Base-by-base conservation (phyloP, 2,113 vertebrate genomes). In the Onychostoma macrolepis region DNA sequence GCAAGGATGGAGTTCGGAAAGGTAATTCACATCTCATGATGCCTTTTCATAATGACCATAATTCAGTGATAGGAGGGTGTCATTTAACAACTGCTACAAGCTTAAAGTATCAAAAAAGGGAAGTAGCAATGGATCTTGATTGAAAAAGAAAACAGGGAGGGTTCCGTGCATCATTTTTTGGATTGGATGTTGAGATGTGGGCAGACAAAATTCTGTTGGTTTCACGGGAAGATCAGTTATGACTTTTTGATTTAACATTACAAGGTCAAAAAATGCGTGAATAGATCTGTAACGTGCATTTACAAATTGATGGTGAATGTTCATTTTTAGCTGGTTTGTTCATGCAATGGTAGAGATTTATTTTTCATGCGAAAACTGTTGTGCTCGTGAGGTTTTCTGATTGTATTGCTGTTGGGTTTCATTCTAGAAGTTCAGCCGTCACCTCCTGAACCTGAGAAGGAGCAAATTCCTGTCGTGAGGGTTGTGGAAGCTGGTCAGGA, bases 401-500 rank as follows among this genome's bases (percentile, higher is more conserved):
- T 50, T 77, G 4, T n/a, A 12, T n/a, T 33, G 7, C 30, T 41
- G 19, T 63, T 72, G 21, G 17, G 1, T 67, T 19, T 78, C n/a
- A 5, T 50, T 78, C 41, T 36, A 84, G 87, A 95, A 30, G 89
- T 41, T 3, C 15, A 82, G 30, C 85, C 93, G 2, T 65, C 94
- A 0, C 72, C 93, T 58, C 77, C 89, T 0, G 88, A 90, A 19
- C 15, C 88, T 24, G 87, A 92, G 72, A 85, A 90, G 19, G 88
- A 94, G 74, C 88, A 92, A 85, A 95, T 92, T 80, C 96, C 96
- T 0, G 95, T 97, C 8, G 96, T 99, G 87, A 96, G 95, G 36
- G 94, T 99, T 6, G 95, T 98, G 58, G 97, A 97, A 9, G 94
- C 96, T 4, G 96, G 97, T 76, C 97, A 97, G 87, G 97, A 97